Percentiles rank a stretch among this genome's conserved stretches.
Evolutionary conservation across 2,113 vertebrate species (phyloP).

Genomic region (Passer domesticus): DNA sequence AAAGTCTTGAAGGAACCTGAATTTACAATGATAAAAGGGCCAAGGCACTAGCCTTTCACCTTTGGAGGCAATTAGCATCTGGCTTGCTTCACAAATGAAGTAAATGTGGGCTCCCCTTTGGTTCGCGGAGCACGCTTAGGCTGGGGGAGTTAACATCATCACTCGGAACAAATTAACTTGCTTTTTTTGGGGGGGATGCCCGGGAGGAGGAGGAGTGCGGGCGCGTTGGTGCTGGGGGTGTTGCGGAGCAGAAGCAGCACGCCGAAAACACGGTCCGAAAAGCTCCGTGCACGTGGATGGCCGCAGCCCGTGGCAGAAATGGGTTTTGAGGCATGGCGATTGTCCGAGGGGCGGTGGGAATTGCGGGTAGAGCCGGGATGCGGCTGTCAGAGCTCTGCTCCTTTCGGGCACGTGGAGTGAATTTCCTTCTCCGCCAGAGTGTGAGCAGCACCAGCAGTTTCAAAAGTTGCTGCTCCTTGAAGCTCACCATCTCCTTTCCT

Average conservation of each 20-base stretch:
- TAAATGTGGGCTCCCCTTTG: conserved; percentile 61
- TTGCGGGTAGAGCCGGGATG: background rate
- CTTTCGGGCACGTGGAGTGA: background rate
- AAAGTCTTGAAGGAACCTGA: conserved; percentile 54
- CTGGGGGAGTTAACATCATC: conserved; percentile 44
- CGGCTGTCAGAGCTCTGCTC: background rate
- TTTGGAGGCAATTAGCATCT: conserved; percentile 68
- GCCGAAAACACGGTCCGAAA: background rate
- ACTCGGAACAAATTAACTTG: background rate
- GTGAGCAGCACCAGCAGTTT: background rate
- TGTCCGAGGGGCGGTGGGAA: background rate
- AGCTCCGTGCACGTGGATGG: background rate
- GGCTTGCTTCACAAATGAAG: conserved; percentile 52
- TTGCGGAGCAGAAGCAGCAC: background rate
- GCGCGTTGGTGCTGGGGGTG: background rate
- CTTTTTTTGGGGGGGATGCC: background rate
- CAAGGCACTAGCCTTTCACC: conserved; percentile 57
- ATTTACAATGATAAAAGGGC: conserved; percentile 63
- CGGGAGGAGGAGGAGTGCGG: background rate
- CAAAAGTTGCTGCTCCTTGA: background rate
- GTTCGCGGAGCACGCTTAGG: conserved; percentile 54
- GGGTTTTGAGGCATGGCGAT: background rate
- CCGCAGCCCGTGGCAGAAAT: background rate
- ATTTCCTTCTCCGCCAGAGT: background rate
- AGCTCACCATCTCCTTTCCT: background rate